A percentile compares a stretch with the other conserved stretches of the same genome.
phyloP scores from a whole-genome alignment of 2,797 vertebrate species.

The Siniperca scherzeri region DNA sequence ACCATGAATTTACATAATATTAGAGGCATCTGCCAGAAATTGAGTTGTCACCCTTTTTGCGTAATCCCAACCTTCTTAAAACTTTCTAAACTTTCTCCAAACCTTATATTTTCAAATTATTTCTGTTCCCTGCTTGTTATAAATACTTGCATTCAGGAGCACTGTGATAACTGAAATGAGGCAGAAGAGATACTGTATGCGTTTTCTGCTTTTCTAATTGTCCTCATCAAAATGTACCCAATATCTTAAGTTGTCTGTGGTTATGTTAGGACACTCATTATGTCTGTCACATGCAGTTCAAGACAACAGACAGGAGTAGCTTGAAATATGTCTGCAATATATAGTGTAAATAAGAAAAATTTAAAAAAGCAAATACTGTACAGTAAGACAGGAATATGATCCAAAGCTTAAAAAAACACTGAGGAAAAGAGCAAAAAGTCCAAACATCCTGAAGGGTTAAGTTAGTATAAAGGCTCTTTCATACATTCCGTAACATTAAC shows the following conservation, averaged over 20 bases:
- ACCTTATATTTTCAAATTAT: not conserved
- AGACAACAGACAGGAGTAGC: not conserved
- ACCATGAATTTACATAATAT: not conserved
- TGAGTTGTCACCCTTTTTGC: not conserved
- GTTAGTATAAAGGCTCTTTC: constrained; percentile 23
- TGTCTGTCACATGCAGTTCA: constrained; percentile 1
- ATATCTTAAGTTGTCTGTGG: not conserved
- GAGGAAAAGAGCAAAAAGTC: not conserved
- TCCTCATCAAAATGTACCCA: constrained; percentile 1
- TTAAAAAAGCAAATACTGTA: not conserved
- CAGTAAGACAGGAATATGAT: constrained; percentile 1
- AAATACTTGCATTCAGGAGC: not conserved
- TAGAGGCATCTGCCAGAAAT: not conserved
- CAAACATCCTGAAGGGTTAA: constrained; percentile 4
- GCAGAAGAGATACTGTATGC: not conserved
- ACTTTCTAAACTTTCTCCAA: not conserved
- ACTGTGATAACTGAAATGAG: not conserved
- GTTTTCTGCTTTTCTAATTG: not conserved
- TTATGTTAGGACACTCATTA: not conserved
- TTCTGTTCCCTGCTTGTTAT: not conserved
- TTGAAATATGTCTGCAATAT: not conserved
- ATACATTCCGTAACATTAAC: constrained; percentile 52
- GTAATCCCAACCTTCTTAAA: not conserved
- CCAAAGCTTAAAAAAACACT: not conserved
- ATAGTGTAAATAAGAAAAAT: not conserved